Conservation (phyloP, 2,113 vertebrate species). For the Oreamnos americanus region DNA sequence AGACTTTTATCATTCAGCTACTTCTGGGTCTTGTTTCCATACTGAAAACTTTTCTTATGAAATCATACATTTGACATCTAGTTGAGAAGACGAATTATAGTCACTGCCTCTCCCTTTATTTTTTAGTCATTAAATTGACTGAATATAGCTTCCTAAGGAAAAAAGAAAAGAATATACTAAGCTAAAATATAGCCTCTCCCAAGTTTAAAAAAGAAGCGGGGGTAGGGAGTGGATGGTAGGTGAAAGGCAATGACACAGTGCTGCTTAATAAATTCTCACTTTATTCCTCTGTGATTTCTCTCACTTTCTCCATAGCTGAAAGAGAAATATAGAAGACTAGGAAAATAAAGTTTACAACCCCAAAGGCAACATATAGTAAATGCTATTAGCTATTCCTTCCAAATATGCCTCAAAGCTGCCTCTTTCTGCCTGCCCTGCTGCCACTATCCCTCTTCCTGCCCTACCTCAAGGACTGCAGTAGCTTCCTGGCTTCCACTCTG, state of each 20-base stretch:
- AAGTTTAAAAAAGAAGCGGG: not conserved
- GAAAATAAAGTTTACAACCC: not conserved
- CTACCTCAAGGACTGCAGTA: fast-evolving
- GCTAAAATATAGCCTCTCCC: not conserved
- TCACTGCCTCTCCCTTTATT: not conserved
- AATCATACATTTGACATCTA: not conserved
- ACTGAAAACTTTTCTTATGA: not conserved
- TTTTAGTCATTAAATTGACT: not conserved
- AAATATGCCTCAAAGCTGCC: not conserved
- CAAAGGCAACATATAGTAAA: not conserved
- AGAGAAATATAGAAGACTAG: not conserved
- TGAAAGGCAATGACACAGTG: not conserved
- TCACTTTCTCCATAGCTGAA: not conserved
- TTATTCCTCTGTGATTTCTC: not conserved
- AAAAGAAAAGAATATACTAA: not conserved
- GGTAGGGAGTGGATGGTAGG: not conserved
- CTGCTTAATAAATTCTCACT: not conserved
- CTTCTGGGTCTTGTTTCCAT: not conserved
- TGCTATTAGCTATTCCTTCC: not conserved
- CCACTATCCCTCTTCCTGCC: not conserved
- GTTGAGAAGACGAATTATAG: constrained; percentile 23
- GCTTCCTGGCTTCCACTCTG: not conserved
- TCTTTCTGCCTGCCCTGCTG: not conserved
- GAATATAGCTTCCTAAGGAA: not conserved
- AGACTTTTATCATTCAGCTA: not conserved